Evolutionary conservation across 2,113 vertebrate species (phyloP).

Genomic region (Lampris incognitus): DNA sequence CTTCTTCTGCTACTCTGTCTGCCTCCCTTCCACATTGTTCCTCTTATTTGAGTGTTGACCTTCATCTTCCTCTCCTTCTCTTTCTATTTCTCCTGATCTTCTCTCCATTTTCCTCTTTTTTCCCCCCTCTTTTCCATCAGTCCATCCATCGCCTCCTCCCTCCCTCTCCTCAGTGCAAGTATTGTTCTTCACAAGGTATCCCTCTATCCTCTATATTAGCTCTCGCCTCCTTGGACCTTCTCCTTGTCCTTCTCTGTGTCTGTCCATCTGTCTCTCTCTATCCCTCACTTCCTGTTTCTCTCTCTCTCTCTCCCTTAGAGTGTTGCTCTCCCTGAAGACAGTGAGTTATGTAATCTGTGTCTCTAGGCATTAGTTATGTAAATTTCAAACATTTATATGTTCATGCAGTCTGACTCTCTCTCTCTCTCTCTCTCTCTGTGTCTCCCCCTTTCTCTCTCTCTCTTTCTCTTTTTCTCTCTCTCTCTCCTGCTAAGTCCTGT

Average conservation of each 20-base stretch:
- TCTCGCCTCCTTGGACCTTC: conserved; percentile 30
- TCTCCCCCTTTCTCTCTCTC: not conserved
- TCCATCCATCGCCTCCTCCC: conserved; percentile 10
- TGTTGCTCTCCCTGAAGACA: conserved; percentile 76
- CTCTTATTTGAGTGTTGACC: not conserved
- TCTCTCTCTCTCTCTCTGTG: not conserved
- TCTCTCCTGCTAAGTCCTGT: conserved; percentile 8
- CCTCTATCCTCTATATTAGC: conserved; percentile 22
- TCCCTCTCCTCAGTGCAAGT: conserved; percentile 4
- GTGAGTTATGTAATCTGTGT: conserved; percentile 71
- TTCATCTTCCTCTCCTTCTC: conserved; percentile 21
- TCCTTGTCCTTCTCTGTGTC: conserved; percentile 20
- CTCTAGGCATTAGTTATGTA: conserved; percentile 78
- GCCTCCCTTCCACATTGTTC: not conserved
- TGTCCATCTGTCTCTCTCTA: conserved; percentile 18
- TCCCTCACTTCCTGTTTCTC: not conserved
- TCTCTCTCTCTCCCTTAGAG: conserved; percentile 31
- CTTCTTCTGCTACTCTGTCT: not conserved
- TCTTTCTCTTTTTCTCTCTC: not conserved
- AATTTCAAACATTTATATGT: conserved; percentile 79
- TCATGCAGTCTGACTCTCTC: conserved; percentile 39
- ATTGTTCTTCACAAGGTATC: conserved; percentile 52
- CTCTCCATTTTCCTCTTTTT: conserved; percentile 53
- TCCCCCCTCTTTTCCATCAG: not conserved
- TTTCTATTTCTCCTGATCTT: conserved; percentile 15